Base-by-base conservation (phyloP, 2,113 vertebrate species). In the Micromys minutus region DNA sequence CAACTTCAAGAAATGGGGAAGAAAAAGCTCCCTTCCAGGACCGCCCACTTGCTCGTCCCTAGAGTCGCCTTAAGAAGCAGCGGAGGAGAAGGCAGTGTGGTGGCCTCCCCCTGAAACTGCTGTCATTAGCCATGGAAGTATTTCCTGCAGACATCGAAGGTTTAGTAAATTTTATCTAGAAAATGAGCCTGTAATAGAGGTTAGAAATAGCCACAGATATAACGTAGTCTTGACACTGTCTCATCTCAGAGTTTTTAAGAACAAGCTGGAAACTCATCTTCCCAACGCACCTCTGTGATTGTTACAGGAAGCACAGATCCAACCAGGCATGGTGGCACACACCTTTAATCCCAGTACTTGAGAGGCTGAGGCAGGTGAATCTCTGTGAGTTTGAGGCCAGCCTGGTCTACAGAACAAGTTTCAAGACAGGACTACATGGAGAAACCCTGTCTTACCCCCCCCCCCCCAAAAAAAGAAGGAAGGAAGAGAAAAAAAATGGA, bases 221-320 rank as follows among this genome's bases (percentile, higher is more conserved):
- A 69, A 61, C n/a, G 75, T 71, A 50, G 93, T 90, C 12, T 61
- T 90, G 67, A 85, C 21, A 15, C 29, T 72, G 77, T 93, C 36
- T 93, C 80, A 67, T 85, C 92, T 95, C 89, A 85, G 36, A 93
- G 67, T 90, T 90, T 93, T 36, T 93, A 55, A 92, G n/a, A 57
- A 16, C 88, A 65, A 90, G 26, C 87, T 87, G 94, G 87, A 85
- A 89, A 87, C 80, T 31, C 36, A 1, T 94, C 39, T 87, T 1
- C 57, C 17, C 15, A 89, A 45, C 90, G 65, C 83, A n/a, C 89
- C 12, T 52, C 77, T 94, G 22, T 86, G 31, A 61, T n/a, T 77
- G 5, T 90, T 77, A 90, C 89, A 75, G 76, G 91, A 90, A 90
- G 91, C n/a, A 12, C 65, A 67, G 65, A 6, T 11, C 13, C 65